Base-by-base conservation (phyloP, 2,797 vertebrate genomes). In the Alectoris magna region DNA sequence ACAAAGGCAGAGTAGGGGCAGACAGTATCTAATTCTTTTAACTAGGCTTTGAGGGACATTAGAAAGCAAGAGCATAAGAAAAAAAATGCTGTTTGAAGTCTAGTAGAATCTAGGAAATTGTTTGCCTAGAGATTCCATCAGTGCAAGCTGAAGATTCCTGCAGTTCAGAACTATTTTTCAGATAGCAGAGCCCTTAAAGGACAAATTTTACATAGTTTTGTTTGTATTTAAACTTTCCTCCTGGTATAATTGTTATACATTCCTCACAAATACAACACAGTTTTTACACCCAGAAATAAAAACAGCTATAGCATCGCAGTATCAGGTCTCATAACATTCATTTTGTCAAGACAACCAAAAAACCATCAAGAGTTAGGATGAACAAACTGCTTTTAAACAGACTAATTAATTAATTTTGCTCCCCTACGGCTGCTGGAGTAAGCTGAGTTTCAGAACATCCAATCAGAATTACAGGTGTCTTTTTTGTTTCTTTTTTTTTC, bases 361-460 rank as follows among this genome's bases (percentile, higher is more conserved):
- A 58, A 38, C 0, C 34, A 70, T 12, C 39, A 73, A 56, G 36
- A 84, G 9, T 77, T 36, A 67, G 1, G 23, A 91, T 27, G 14
- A 64, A 6, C 53, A 87, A 82, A 29, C 34, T 56, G 41, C 24
- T 91, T 51, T 70, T 53, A 73, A 73, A 74, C 38, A 31, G 53
- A 87, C 26, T 75, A 68, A 68, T 48, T 48, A 80, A 74, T 38
- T 62, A 66, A 36, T 49, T 49, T 3, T 51, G 22, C 27, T 78
- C 2, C 18, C 12, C 53, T 64, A 74, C 29, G 91, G 55, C 64
- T 94, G 31, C 60, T 66, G 93, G 60, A 94, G 12, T 49, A 84
- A 85, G 53, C 43, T 71, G 75, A 77, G 81, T 36, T 82, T 84
- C 74, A 92, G 17, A 59, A 94, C 64, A 76, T 51, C 49, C 64